Conservation (phyloP, 1,140 invertebrate species). For the Drosophila kanapiae region DNA sequence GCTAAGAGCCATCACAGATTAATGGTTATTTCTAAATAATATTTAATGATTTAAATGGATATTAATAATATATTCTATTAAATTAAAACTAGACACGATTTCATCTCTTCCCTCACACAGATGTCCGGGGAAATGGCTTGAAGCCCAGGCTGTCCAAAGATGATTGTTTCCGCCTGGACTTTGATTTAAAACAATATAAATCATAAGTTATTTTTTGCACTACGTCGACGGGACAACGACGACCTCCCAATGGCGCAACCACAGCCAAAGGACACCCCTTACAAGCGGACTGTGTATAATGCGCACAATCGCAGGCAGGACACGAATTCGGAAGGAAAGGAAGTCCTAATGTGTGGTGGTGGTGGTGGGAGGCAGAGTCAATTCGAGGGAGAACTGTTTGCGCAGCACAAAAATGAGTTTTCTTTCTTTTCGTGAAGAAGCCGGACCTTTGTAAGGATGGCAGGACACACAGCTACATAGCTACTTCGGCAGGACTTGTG, state of each 20-base stretch:
- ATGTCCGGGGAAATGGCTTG: conserved; percentile 42
- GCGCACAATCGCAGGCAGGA: conserved; percentile 69
- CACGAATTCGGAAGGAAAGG: conserved; percentile 63
- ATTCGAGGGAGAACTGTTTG: conserved; percentile 49
- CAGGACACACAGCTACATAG: conserved; percentile 49
- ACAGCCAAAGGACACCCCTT: conserved; percentile 1
- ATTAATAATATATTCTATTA: neutral
- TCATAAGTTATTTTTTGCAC: conserved; percentile 56
- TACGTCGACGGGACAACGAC: conserved; percentile 10
- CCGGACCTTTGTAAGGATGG: conserved; percentile 46
- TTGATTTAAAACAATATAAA: conserved; percentile 67
- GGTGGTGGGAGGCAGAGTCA: neutral
- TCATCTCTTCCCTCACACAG: neutral
- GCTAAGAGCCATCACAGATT: neutral
- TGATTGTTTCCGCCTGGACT: conserved; percentile 31
- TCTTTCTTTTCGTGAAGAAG: conserved; percentile 41
- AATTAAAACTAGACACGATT: neutral
- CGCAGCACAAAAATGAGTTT: conserved; percentile 68
- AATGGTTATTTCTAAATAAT: neutral
- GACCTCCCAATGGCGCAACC: neutral
- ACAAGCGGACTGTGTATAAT: conserved; percentile 57
- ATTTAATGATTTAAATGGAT: neutral
- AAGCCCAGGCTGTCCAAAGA: conserved; percentile 13
- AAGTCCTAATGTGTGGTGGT: conserved; percentile 47
- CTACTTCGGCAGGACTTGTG: conserved; percentile 45